These are phyloP conservation scores for Pristionchus entomophagus DNA, from an alignment of 2,888 invertebrate genomes.

Conservation along the genomic window DNA sequence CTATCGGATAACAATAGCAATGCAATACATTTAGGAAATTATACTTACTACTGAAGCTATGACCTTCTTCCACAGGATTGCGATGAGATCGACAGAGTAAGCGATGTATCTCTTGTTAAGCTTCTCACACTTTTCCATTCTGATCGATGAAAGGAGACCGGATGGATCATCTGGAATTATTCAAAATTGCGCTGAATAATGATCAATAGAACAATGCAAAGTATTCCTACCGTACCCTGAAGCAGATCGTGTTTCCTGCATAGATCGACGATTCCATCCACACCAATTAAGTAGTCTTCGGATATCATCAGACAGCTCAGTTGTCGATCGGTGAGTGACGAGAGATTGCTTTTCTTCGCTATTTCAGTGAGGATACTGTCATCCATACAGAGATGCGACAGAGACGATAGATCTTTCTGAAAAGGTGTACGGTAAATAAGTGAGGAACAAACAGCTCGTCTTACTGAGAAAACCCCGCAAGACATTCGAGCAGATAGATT, in stretches of 20 bases:
- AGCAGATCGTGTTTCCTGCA: conserved; percentile 1
- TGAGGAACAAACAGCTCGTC: neutral
- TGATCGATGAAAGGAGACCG: neutral
- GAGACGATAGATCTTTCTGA: neutral
- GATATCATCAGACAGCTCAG: neutral
- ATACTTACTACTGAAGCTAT: neutral
- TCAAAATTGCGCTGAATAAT: too few relatives aligned
- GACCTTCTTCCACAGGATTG: neutral
- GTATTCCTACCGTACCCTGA: neutral
- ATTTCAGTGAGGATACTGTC: neutral
- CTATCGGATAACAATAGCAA: neutral
- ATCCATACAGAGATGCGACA: neutral
- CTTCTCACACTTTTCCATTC: neutral
- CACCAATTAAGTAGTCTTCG: neutral
- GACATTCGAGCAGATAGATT: too few relatives aligned
- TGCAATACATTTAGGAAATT: neutral
- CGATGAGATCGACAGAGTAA: neutral
- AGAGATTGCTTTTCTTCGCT: neutral
- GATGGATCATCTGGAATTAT: conserved; percentile 13
- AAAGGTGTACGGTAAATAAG: too few relatives aligned
- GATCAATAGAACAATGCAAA: neutral
- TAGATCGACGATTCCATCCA: conserved; percentile 4
- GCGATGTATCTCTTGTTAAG: neutral
- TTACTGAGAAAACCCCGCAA: too few relatives aligned
- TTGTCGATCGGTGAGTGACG: neutral